Base-by-base conservation (phyloP, 2,888 invertebrate genomes). In the Fragum whitleyi region DNA sequence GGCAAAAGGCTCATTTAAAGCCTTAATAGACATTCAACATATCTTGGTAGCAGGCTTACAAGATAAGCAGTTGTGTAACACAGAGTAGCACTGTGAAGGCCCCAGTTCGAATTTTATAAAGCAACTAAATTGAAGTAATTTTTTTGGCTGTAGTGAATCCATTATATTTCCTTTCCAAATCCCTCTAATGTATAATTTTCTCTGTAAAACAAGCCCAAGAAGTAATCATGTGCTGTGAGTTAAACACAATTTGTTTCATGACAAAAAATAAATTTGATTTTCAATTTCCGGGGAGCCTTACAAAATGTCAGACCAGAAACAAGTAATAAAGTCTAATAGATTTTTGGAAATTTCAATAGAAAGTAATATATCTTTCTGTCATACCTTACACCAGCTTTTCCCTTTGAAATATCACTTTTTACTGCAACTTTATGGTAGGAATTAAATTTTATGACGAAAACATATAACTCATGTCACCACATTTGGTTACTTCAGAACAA, bases 371-470 rank as follows among this genome's bases (percentile, higher is more conserved):
- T 65, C 65, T 65, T 65, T 19, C 65, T 65, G 42, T 65, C 47
- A 42, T 42, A 65, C 42, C 65, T 14, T 39, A 42, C 47, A 32
- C 42, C 65, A 65, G 42, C n/a, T 23, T 65, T 65, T 26, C 16
- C 23, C 65, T 65, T 65, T 65, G 65, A 65, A 65, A 42, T 65
- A 42, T 65, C 47, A 42, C 47, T 5, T 65, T 65, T 65, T 65
- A 65, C 42, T 21, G 65, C 65, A 23, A 26, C 36, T 65, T 65
- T 42, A 65, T 65, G 65, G 65, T 42, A 32, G 32, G 28, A 61
- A 61, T 61, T 61, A 61, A 61, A 61, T n/a, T 61, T 61, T 61
- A 61, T 61, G 61, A 29, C 1, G 28, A 19, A 61, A 61, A 61
- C 61, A 32, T 61, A 61, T 61, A 61, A 61, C n/a, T 61, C 61